Base-by-base conservation (phyloP, 2,888 invertebrate species). In the Cephus sareptanus region DNA sequence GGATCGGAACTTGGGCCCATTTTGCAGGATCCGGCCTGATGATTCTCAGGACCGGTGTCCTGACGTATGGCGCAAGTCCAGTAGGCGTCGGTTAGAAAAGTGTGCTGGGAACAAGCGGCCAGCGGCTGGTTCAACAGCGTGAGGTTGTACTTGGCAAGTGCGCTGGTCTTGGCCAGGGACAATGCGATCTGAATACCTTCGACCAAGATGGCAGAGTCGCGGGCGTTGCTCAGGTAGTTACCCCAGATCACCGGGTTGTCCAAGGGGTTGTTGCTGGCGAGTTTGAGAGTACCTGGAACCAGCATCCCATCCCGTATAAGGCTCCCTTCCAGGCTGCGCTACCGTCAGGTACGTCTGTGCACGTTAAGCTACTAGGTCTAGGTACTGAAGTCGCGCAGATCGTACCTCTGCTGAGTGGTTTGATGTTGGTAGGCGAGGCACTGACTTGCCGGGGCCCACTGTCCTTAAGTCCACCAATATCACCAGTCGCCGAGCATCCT, bases 1-100 rank as follows among this genome's bases (percentile, higher is more conserved):
- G 94, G 94, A 89, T 97, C 96, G 0, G 92, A 92, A 0, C 89
- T 85, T 0, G 96, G 95, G 0, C 96, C 97, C 96, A 97, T 97
- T 93, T 96, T 96, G 89, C 96, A 96, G 0, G 96, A 95, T 12
- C 96, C 96, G 0, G 94, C 95, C 90, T 96, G 96, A 90, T 97
- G 97, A 90, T 97, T 96, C 91, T 96, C 96, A 0, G 96, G 95
- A 0, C 95, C 96, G 0, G 96, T 96, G 77, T 95, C 93, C 78
- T 94, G 93, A 79, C 92, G 92, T 0, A 96, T 93, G 0, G 96
- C 94, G 87, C 97, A 97, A 78, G 93, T 94, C 94, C 97, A 96
- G 91, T 94, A 97, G n/a, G 94, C 94, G 83, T 96, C 95, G 0
- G 93, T 93, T 11, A 94, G 93, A 76, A 93, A 93, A n/a, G 82